Base-by-base conservation (phyloP, 2,113 vertebrate genomes). In the Pelvicachromis taeniatus region DNA sequence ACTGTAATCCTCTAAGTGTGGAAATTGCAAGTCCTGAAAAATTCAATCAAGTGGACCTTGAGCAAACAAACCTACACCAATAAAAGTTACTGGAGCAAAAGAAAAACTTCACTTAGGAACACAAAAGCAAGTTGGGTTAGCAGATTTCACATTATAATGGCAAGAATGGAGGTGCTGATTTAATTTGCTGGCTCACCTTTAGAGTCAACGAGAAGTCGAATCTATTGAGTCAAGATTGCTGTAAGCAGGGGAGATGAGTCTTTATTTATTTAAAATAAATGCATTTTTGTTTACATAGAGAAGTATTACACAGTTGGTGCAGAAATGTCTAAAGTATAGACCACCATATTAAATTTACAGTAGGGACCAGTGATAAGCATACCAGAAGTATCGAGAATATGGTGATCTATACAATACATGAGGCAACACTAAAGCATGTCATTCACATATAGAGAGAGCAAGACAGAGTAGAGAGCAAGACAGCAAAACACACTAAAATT, bases 11-110 rank as follows among this genome's bases (percentile, higher is more conserved):
- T 53, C 31, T 11, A 14, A 38, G 29, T 52, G 80, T 56, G 50
- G 78, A 79, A 84, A 12, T 82, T 31, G 33, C 26, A 52, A 14
- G 59, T 81, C 58, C 58, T 85, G 8, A 80, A 85, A 83, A 88
- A 83, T 80, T 61, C 54, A 85, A 53, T 78, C 13, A 81, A 82
- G 35, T 77, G 35, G 80, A 89, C 82, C 84, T 87, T 88, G 85
- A 84, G 17, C 63, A 86, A 73, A 84, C 42, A 83, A 85, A 55
- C 53, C 19, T 58, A 9, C 53, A 82, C 79, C 61, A 80, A 82
- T 85, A 77, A 78, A 84, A 84, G 73, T 56, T 79, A 53, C 23
- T 52, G 23, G 17, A 56, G 38, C 58, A 80, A 75, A 87, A 80
- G 45, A 38, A 53, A 78, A 79, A 85, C 70, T 85, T 92, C 6